Evolutionary conservation across 2,888 invertebrate species (phyloP).

Genomic region (Campoplex nolae): DNA sequence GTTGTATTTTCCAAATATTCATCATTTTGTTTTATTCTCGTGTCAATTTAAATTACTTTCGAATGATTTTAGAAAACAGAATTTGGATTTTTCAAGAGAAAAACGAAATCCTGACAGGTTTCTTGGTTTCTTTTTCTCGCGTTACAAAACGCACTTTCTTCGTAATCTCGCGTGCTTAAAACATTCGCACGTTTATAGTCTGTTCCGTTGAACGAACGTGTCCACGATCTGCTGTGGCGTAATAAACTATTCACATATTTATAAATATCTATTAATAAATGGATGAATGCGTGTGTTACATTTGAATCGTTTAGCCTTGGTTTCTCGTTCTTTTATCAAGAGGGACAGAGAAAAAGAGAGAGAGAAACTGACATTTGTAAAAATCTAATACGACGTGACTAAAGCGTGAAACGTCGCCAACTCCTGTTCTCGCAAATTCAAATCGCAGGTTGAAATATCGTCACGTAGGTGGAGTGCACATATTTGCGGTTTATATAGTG

Average conservation of each 20-base stretch:
- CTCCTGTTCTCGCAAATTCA: slow-evolving; percentile 33
- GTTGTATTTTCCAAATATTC: too few species aligned
- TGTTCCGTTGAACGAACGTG: not conserved
- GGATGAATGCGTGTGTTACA: not conserved
- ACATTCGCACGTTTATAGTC: slow-evolving; percentile 13
- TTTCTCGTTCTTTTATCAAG: not conserved
- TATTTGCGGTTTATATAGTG: not conserved
- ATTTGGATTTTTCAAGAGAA: not conserved
- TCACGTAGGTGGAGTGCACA: slow-evolving; percentile 39
- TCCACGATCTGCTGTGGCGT: not conserved
- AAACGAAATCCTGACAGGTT: not conserved
- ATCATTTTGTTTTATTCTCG: too few species aligned
- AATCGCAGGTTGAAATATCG: slow-evolving; percentile 39
- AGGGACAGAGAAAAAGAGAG: not conserved
- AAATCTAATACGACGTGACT: slow-evolving; percentile 19
- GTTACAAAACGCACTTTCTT: slow-evolving; percentile 20
- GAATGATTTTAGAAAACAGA: not conserved
- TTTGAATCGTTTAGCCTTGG: slow-evolving; percentile 7
- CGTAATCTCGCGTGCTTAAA: not conserved
- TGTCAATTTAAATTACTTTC: too few species aligned
- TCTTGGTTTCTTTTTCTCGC: not conserved
- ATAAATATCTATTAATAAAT: slow-evolving; percentile 31
- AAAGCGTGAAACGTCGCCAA: slow-evolving; percentile 39
- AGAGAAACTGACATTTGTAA: slow-evolving; percentile 26
- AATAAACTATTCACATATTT: slow-evolving; percentile 23